phyloP scores from a whole-genome alignment of 2,888 invertebrate genomes.

The Hyposoter didymator region DNA sequence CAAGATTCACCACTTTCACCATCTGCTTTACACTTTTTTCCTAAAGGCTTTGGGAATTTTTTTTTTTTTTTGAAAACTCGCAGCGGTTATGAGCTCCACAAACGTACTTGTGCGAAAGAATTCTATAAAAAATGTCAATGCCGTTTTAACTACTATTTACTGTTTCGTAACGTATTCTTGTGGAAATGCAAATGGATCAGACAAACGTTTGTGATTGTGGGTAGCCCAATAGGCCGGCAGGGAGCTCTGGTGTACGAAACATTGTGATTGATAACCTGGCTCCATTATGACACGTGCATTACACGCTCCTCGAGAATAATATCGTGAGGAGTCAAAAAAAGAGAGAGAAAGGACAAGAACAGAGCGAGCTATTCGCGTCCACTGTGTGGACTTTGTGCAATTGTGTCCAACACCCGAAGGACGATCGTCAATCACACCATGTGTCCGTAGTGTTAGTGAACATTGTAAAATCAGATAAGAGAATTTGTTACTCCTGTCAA shows the following conservation, averaged over 20 bases:
- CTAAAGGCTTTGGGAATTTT: too few relatives aligned
- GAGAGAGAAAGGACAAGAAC: neutral
- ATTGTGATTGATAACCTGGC: conserved; percentile 73
- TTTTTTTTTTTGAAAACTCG: too few relatives aligned
- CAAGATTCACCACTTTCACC: neutral
- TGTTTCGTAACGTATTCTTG: too few relatives aligned
- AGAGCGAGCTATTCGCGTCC: conserved; percentile 22
- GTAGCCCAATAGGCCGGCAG: conserved; percentile 69
- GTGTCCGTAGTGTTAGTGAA: conserved; percentile 12
- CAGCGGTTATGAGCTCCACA: too few relatives aligned
- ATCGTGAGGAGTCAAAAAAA: neutral
- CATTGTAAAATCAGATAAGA: conserved; percentile 29
- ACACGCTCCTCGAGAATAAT: conserved; percentile 68
- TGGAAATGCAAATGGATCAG: conserved; percentile 28
- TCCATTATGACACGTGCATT: conserved; percentile 75
- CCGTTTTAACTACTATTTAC: too few relatives aligned
- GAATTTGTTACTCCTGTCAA: conserved; percentile 19
- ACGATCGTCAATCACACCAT: conserved; percentile 50
- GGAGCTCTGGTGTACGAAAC: conserved; percentile 46
- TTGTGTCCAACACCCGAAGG: conserved; percentile 69
- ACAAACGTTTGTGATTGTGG: conserved; percentile 64
- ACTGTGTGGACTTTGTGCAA: conserved; percentile 63
- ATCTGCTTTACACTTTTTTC: neutral
- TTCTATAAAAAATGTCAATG: too few relatives aligned
- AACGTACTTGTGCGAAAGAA: too few relatives aligned